A percentile compares a stretch with the other conserved stretches of the same genome.
These are phyloP conservation scores for Lethenteron reissneri DNA, from an alignment of 2,113 vertebrate genomes.

Conservation along the genomic window DNA sequence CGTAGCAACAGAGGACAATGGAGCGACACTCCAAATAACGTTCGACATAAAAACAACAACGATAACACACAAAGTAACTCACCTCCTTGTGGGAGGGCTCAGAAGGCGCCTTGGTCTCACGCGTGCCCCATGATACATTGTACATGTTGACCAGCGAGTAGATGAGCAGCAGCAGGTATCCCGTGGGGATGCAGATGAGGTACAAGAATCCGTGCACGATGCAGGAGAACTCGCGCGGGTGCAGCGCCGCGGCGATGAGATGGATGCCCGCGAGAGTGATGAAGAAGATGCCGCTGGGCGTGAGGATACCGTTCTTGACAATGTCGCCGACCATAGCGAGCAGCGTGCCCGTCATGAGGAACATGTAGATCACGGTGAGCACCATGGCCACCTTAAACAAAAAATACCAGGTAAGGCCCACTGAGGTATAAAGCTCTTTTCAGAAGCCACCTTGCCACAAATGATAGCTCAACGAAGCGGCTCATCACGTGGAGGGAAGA, in stretches of 20 bases:
- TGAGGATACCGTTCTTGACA: conserved; percentile 28
- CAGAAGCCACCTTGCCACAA: not conserved
- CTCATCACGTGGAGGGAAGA: not conserved
- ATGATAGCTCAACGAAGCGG: not conserved
- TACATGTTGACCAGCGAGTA: conserved; percentile 46
- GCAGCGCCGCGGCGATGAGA: conserved; percentile 27
- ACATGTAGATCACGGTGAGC: not conserved
- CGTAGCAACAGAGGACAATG: too few species aligned
- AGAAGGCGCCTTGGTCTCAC: conserved; percentile 20
- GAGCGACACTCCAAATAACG: too few species aligned
- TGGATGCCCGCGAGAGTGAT: conserved; percentile 31
- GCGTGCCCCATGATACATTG: conserved; percentile 39
- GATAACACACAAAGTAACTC: too few species aligned
- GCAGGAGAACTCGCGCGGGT: conserved; percentile 29
- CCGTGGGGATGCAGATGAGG: conserved; percentile 42
- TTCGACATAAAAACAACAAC: too few species aligned
- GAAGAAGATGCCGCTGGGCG: conserved; percentile 35
- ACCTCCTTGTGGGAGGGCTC: not conserved
- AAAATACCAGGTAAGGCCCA: not conserved
- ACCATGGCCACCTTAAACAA: not conserved
- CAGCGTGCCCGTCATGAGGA: not conserved
- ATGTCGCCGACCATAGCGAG: conserved; percentile 28
- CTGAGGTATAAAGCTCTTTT: not conserved
- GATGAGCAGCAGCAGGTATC: conserved; percentile 38
- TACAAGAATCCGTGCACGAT: conserved; percentile 41